Base-by-base conservation (phyloP, 2,113 vertebrate species). In the Plectropomus leopardus region DNA sequence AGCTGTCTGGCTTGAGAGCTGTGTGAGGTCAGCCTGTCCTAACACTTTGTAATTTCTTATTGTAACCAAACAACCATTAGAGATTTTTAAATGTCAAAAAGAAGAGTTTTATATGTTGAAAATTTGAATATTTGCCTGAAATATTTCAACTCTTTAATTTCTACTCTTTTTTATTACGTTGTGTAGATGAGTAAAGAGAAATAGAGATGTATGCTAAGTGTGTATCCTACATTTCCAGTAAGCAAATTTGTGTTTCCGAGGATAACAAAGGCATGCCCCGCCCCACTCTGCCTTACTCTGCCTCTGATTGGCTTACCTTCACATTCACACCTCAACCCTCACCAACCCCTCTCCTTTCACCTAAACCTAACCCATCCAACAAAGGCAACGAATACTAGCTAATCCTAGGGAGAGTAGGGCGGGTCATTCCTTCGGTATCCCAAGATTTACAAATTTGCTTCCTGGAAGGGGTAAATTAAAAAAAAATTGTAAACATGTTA, bases 21-120 rank as follows among this genome's bases (percentile, higher is more conserved):
- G 85, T 89, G 76, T 83, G 77, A 88, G 57, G 74, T 74, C 28
- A 66, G 72, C 72, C 72, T 14, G 0, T 45, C 30, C 24, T 19
- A 1, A n/a, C n/a, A n/a, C 19, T 17, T 44, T 66, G 30, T 4
- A 14, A 45, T 64, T 66, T 9, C 32, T 64, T 15, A 0, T 65
- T 16, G 0, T 13, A 45, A 71, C 58, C 30, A 65, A 15, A 8
- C 19, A n/a, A n/a, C 10, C 24, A 47, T 40, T 23, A 23, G 14
- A 21, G 1, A 9, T 55, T 1, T 59, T 6, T 24, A 26, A 23
- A 47, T 53, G 44, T 13, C 16, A 23, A 1, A 60, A 44, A 47
- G 21, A 59, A 4, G 1, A 30, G 17, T 54, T 32, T 13, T 24
- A 3, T 8, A 58, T 19, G 1, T 26, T 58, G 3, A 24, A 53